These are phyloP conservation scores for Nomada fucata DNA, from an alignment of 2,888 invertebrate species.

Conservation along the genomic window DNA sequence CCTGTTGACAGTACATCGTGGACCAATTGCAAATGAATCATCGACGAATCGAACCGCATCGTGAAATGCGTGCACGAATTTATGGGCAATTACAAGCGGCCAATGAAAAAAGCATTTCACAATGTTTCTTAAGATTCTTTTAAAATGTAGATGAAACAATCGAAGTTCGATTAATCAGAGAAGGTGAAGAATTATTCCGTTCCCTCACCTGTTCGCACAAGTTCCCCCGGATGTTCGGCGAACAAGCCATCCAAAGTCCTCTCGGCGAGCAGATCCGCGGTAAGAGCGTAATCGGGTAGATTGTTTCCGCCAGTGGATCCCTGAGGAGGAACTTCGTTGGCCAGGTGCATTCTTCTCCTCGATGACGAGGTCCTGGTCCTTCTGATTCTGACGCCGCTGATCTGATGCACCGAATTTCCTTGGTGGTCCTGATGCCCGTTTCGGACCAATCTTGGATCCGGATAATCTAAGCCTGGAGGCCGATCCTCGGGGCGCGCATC, in stretches of 20 bases:
- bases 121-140: too few species aligned
- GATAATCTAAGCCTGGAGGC: slow-evolving; percentile 80
- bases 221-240: slow-evolving; percentile 96
- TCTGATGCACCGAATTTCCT: slow-evolving; percentile 69
- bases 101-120: too few species aligned
- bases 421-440: slow-evolving; percentile 74
- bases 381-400: slow-evolving; percentile 72
- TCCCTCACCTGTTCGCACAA: slow-evolving; percentile 93
- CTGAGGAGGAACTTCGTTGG: slow-evolving; percentile 90
- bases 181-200: too few species aligned
- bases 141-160: too few species aligned
- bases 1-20: slow-evolving; percentile 63
- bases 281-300: slow-evolving; percentile 87
- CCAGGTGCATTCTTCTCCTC: slow-evolving; percentile 89
- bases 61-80: neutral
- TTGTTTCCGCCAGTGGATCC: slow-evolving; percentile 76
- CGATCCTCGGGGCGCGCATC: slow-evolving; percentile 82
- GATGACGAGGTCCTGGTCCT: slow-evolving; percentile 78
- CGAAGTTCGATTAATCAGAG: too few species aligned
- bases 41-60: neutral
- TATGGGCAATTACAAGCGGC: neutral
- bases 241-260: slow-evolving; percentile 93
- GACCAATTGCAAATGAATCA: slow-evolving; percentile 5
- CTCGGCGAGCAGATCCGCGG: slow-evolving; percentile 93
- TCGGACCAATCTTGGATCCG: slow-evolving; percentile 75